A percentile compares a stretch with the other conserved stretches of the same genome.
These are phyloP conservation scores for Archivesica marissinica DNA, from an alignment of 1,140 invertebrate genomes.

Conservation along the genomic window DNA sequence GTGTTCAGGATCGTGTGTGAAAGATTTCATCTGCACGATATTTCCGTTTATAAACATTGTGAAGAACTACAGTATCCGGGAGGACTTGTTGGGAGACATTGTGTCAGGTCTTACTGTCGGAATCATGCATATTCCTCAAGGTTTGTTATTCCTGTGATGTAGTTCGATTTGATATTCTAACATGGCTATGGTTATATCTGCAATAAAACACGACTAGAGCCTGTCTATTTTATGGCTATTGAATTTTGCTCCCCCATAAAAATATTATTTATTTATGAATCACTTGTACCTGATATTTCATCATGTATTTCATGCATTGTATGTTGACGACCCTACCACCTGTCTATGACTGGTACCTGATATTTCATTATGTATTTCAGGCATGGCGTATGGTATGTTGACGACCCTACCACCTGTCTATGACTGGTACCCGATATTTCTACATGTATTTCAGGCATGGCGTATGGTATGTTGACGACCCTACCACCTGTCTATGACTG, in stretches of 20 bases:
- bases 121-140: slow-evolving; percentile 86
- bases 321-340: background rate
- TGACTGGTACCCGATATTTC: slow-evolving; percentile 83
- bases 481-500: slow-evolving; percentile 81
- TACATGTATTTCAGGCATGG: slow-evolving; percentile 83
- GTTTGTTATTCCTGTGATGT: slow-evolving; percentile 63
- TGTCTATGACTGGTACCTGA: background rate
- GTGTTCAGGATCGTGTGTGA: slow-evolving; percentile 73
- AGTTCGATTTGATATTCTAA: background rate
- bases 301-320: background rate
- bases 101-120: slow-evolving; percentile 85
- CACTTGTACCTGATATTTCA: background rate
- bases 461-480: slow-evolving; percentile 74
- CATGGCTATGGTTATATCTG: background rate
- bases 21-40: slow-evolving; percentile 68
- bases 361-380: too few relatives aligned
- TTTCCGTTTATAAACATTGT: slow-evolving; percentile 82
- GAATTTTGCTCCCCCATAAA: too few relatives aligned
- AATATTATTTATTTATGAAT: background rate
- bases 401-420: slow-evolving; percentile 77
- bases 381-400: slow-evolving; percentile 79
- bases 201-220: too few relatives aligned
- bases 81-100: slow-evolving; percentile 82
- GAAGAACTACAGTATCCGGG: slow-evolving; percentile 79
- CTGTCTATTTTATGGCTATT: background rate